phyloP scores from a whole-genome alignment of 2,797 vertebrate genomes.

The Telmatherina bonti region DNA sequence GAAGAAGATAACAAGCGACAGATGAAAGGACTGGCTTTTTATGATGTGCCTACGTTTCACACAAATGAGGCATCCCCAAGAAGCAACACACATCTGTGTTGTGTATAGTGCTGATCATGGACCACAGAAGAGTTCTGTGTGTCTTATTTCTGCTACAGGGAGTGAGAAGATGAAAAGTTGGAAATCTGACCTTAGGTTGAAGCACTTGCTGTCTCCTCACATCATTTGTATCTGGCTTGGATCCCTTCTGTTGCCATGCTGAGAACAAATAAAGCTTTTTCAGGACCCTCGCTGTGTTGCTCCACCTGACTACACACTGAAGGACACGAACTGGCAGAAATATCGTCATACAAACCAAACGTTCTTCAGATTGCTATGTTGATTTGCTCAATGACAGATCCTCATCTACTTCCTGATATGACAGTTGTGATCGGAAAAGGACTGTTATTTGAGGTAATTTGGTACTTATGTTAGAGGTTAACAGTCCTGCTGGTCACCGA shows the following conservation, averaged over 20 bases:
- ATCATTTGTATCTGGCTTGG: slow-evolving; percentile 72
- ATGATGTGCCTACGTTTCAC: slow-evolving; percentile 40
- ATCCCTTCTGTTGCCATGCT: slow-evolving; percentile 71
- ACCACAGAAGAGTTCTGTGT: not conserved
- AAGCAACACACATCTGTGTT: slow-evolving; percentile 50
- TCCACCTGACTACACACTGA: slow-evolving; percentile 68
- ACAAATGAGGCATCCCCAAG: slow-evolving; percentile 54
- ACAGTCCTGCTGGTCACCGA: not conserved
- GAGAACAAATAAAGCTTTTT: slow-evolving; percentile 79
- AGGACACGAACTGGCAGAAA: slow-evolving; percentile 65
- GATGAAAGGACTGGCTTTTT: slow-evolving; percentile 65
- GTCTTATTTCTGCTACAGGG: slow-evolving; percentile 23
- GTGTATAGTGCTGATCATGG: slow-evolving; percentile 39
- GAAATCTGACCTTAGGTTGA: slow-evolving; percentile 71
- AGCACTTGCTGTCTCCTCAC: slow-evolving; percentile 63
- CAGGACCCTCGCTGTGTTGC: slow-evolving; percentile 72
- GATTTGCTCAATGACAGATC: slow-evolving; percentile 69
- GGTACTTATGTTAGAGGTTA: slow-evolving; percentile 15
- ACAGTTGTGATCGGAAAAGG: slow-evolving; percentile 28
- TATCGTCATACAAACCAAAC: slow-evolving; percentile 53
- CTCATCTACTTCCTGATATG: slow-evolving; percentile 43
- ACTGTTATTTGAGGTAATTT: slow-evolving; percentile 14
- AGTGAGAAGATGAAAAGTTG: slow-evolving; percentile 28
- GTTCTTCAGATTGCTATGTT: slow-evolving; percentile 58
- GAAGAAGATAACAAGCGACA: slow-evolving; percentile 64